phyloP scores from a whole-genome alignment of 2,797 vertebrate genomes.

The Merluccius polli region DNA sequence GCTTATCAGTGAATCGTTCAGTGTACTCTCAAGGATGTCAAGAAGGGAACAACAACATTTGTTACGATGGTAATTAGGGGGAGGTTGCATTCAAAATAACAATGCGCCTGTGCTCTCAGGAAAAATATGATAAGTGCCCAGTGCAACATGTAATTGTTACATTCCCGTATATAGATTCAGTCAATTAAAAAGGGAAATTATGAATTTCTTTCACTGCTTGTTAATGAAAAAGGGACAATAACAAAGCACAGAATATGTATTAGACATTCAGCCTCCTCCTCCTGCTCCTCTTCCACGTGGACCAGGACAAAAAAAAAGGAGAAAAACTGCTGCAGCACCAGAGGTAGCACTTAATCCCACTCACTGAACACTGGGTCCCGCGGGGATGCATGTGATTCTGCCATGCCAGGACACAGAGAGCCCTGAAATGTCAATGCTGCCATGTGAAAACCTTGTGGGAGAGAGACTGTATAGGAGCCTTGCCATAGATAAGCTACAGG shows the following conservation, averaged over 20 bases:
- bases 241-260: conserved; percentile 26
- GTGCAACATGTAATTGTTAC: background rate
- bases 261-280: conserved; percentile 34
- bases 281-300: conserved; percentile 26
- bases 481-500: conserved; percentile 1
- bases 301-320: conserved; percentile 30
- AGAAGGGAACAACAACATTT: no score
- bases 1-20: no score
- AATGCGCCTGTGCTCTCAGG: background rate
- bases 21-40: no score
- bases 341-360: conserved; percentile 46
- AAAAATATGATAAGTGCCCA: background rate
- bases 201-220: background rate
- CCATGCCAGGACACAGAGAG: conserved; percentile 33
- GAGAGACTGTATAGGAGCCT: conserved; percentile 35
- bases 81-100: background rate
- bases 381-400: conserved; percentile 38
- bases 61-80: no score
- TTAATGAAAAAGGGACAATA: background rate
- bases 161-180: background rate
- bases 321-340: conserved; percentile 14
- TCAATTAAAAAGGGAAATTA: background rate
- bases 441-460: conserved; percentile 20
- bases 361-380: conserved; percentile 42
- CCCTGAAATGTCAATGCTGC: conserved; percentile 53